These are phyloP conservation scores for Lagodon rhomboides DNA, from an alignment of 2,797 vertebrate genomes.

Conservation along the genomic window DNA sequence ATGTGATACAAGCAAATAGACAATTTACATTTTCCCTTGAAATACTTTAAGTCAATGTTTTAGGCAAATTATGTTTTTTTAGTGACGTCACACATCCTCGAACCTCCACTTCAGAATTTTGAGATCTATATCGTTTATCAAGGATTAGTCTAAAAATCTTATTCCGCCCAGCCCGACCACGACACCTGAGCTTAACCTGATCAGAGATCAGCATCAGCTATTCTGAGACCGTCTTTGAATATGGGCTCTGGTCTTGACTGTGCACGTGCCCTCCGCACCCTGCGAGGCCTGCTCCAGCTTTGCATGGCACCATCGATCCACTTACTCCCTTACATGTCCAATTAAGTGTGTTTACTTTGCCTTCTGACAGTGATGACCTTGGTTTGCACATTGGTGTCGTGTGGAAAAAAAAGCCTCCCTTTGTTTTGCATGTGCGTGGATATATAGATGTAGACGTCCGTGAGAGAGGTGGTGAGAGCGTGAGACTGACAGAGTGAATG, in stretches of 20 bases:
- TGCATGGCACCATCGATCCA: slow-evolving; percentile 74
- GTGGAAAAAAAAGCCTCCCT: slow-evolving; percentile 77
- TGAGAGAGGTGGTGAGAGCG: slow-evolving; percentile 52
- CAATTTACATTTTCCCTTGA: no score
- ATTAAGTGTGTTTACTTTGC: slow-evolving; percentile 78
- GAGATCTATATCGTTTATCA: no score
- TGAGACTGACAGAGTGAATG: slow-evolving; percentile 24
- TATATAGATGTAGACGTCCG: slow-evolving; percentile 70
- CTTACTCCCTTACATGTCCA: slow-evolving; percentile 78
- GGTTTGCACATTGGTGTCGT: slow-evolving; percentile 89
- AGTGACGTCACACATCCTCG: no score
- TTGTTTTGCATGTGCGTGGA: slow-evolving; percentile 84
- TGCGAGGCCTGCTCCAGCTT: slow-evolving; percentile 69
- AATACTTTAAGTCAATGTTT: no score
- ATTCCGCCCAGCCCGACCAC: background rate
- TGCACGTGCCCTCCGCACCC: slow-evolving; percentile 67
- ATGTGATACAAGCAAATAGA: no score
- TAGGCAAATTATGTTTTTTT: no score
- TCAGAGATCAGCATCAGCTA: slow-evolving; percentile 69
- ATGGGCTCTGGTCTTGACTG: slow-evolving; percentile 71
- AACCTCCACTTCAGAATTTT: no score
- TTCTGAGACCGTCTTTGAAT: slow-evolving; percentile 71
- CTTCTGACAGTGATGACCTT: slow-evolving; percentile 78
- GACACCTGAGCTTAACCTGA: slow-evolving; percentile 67
- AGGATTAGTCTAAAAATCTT: no score